phyloP scores from a whole-genome alignment of 2,888 invertebrate genomes.

The Phragmatobia fuliginosa region DNA sequence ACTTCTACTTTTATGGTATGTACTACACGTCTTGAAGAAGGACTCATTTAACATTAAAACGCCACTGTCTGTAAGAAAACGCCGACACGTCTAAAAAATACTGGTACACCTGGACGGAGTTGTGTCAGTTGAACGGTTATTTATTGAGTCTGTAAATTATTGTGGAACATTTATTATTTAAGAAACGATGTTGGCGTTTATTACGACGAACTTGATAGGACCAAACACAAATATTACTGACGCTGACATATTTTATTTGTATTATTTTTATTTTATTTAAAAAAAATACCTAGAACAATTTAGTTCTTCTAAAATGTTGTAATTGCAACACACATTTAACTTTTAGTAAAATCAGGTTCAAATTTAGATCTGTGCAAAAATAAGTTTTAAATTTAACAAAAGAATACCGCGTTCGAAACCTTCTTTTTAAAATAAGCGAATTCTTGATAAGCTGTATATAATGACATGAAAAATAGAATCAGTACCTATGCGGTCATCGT shows the following conservation, averaged over 20 bases:
- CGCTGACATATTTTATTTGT: too few species aligned
- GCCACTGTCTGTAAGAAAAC: neutral
- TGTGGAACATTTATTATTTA: too few species aligned
- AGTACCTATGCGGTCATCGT: constrained; percentile 29
- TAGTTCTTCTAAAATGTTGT: too few species aligned
- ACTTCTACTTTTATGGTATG: neutral
- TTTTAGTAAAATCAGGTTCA: neutral
- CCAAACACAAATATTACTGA: too few species aligned
- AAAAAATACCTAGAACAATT: too few species aligned
- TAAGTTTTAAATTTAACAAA: neutral
- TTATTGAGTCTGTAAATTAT: too few species aligned
- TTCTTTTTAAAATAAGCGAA: neutral
- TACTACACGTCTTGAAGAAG: neutral
- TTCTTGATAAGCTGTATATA: neutral
- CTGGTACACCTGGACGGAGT: too few species aligned
- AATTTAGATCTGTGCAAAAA: neutral
- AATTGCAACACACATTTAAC: neutral
- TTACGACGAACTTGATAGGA: too few species aligned
- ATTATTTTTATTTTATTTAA: too few species aligned
- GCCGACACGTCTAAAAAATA: neutral
- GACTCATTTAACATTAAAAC: neutral
- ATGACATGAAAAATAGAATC: constrained; percentile 12
- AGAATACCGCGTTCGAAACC: neutral
- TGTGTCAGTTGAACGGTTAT: neutral
- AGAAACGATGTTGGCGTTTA: too few species aligned